Conservation (phyloP, 2,113 vertebrate species). For the Crypturellus undulatus region DNA sequence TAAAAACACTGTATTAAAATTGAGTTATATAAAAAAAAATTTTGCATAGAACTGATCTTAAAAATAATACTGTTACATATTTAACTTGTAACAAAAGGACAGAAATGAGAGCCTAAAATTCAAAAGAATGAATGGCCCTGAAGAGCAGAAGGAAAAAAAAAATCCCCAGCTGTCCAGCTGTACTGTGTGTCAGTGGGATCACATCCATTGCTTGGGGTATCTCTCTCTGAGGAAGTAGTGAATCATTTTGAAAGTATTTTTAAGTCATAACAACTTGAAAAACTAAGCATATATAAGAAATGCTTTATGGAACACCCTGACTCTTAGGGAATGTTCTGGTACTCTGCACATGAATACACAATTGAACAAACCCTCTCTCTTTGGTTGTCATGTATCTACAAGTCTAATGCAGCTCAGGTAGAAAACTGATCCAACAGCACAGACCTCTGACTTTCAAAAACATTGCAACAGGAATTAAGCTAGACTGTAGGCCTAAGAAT, state of each 20-base stretch:
- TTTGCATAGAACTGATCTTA: not conserved
- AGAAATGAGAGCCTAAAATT: not conserved
- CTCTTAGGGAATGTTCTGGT: not conserved
- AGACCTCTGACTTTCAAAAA: not conserved
- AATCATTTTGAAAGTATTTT: not conserved
- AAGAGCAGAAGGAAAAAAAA: not conserved
- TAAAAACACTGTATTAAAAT: not conserved
- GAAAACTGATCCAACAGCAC: slow-evolving; percentile 47
- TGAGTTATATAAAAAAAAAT: not conserved
- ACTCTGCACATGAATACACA: not conserved
- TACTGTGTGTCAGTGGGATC: not conserved
- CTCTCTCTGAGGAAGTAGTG: fast-evolving
- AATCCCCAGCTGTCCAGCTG: not conserved
- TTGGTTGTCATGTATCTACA: not conserved
- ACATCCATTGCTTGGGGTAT: not conserved
- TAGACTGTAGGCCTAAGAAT: not conserved
- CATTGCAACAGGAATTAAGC: not conserved
- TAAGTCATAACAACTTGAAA: not conserved
- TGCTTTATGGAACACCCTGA: not conserved
- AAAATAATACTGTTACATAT: not conserved
- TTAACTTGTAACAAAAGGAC: not conserved
- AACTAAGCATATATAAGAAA: not conserved
- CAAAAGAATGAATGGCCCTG: not conserved
- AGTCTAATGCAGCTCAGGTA: not conserved
- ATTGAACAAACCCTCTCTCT: not conserved